phyloP scores from a whole-genome alignment of 2,113 vertebrate species.

The Bubo bubo region DNA sequence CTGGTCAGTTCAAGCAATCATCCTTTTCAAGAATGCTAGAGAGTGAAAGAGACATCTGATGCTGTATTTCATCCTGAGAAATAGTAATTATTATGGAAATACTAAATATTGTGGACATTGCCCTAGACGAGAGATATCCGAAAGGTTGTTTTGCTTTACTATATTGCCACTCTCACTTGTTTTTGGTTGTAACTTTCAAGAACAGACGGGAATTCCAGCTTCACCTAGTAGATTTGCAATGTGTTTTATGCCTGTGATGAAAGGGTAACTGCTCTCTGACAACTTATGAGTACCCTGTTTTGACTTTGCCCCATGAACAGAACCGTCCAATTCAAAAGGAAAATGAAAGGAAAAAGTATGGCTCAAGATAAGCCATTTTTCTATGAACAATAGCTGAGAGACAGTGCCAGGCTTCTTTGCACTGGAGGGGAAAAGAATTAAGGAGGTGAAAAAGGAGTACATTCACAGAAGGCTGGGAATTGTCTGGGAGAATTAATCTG shows the following conservation, averaged over 20 bases:
- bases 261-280: neutral
- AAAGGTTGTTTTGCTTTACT: neutral
- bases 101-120: neutral
- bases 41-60: neutral
- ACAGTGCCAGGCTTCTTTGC: conserved; percentile 51
- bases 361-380: conserved; percentile 56
- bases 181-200: neutral
- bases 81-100: neutral
- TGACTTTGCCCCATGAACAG: conserved; percentile 6
- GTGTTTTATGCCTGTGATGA: neutral
- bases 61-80: neutral
- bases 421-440: conserved; percentile 9
- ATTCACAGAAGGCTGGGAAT: conserved; percentile 16
- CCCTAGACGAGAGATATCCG: neutral
- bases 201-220: neutral
- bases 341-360: conserved; percentile 61
- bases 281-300: conserved; percentile 34
- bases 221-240: neutral
- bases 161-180: neutral
- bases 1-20: neutral
- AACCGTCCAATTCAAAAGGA: conserved; percentile 47
- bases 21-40: neutral
- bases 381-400: conserved; percentile 47
- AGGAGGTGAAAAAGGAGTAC: conserved; percentile 6
- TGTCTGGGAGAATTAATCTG: neutral